These are phyloP conservation scores for Epizoanthus fatuus DNA, from an alignment of 92 coral and sea anemone genomes.

Conservation along the genomic window DNA sequence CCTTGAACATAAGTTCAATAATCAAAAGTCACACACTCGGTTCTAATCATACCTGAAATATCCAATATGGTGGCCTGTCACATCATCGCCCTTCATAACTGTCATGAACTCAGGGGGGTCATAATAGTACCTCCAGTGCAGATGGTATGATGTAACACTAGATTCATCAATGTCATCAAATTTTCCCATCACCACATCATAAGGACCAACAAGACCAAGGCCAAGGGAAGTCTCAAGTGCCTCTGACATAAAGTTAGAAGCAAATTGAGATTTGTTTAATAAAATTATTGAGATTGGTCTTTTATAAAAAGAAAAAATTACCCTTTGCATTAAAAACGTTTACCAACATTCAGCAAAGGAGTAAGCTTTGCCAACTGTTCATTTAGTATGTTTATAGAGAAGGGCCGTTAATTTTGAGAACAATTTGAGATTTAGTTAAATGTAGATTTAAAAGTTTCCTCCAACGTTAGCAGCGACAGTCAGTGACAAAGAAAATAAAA, in stretches of 20 bases:
- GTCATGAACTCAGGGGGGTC: conserved; percentile 99
- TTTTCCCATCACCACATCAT: conserved; percentile 79
- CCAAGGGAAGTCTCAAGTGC: conserved; percentile 76
- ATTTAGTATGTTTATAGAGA: too few relatives aligned
- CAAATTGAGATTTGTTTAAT: too few relatives aligned
- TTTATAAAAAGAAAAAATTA: background rate
- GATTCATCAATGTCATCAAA: conserved; percentile 65
- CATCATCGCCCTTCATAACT: conserved; percentile 83
- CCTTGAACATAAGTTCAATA: background rate
- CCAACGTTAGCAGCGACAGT: too few relatives aligned
- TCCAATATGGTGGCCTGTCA: conserved; percentile 91
- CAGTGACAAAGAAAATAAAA: too few relatives aligned
- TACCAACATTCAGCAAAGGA: too few relatives aligned
- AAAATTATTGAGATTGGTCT: too few relatives aligned
- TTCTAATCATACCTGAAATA: conserved; percentile 85
- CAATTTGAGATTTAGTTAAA: too few relatives aligned
- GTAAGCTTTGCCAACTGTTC: too few relatives aligned
- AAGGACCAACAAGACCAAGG: conserved; percentile 94
- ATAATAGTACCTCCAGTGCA: conserved; percentile 95
- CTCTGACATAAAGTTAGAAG: conserved; percentile 50
- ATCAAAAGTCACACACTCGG: background rate
- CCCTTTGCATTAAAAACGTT: too few relatives aligned
- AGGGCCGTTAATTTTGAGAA: too few relatives aligned
- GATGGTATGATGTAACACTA: conserved; percentile 74
- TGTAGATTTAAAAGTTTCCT: too few relatives aligned